Conservation (phyloP, 2,113 vertebrate genomes). For the Vidua macroura region DNA sequence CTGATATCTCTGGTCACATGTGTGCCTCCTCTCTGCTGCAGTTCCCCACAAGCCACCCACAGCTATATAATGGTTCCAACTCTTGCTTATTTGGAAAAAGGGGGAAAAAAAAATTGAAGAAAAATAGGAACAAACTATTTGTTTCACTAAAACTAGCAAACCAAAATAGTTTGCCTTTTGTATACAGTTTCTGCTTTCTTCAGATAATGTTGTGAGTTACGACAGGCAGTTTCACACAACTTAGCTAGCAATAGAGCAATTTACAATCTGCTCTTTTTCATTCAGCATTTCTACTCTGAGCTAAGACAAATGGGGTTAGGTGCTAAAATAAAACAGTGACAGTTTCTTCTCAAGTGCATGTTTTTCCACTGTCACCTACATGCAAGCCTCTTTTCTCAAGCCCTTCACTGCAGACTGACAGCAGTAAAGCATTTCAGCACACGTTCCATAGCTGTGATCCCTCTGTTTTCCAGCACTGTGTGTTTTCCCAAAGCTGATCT, state of each 20-base stretch:
- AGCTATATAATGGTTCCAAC: not conserved
- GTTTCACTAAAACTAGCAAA: not conserved
- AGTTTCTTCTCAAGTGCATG: not conserved
- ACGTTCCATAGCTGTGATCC: rapidly evolving
- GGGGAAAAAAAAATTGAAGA: not conserved
- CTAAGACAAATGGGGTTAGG: not conserved
- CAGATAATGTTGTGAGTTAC: not conserved
- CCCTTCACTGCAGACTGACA: not conserved
- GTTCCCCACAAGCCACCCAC: not conserved
- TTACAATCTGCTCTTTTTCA: not conserved
- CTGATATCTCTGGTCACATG: not conserved
- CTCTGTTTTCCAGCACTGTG: not conserved
- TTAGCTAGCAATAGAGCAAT: not conserved
- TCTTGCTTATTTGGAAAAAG: not conserved
- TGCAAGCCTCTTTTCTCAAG: not conserved
- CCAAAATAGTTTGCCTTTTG: not conserved
- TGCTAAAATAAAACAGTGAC: not conserved
- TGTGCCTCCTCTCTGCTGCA: not conserved
- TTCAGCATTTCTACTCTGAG: not conserved
- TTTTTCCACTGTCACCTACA: not conserved
- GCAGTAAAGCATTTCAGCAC: not conserved
- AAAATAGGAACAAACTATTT: not conserved
- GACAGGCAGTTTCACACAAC: not conserved
- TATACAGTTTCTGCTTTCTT: not conserved
- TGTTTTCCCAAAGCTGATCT: not conserved